Evolutionary conservation across 2,113 vertebrate species (phyloP).

Genomic region (Chaetura pelagica): DNA sequence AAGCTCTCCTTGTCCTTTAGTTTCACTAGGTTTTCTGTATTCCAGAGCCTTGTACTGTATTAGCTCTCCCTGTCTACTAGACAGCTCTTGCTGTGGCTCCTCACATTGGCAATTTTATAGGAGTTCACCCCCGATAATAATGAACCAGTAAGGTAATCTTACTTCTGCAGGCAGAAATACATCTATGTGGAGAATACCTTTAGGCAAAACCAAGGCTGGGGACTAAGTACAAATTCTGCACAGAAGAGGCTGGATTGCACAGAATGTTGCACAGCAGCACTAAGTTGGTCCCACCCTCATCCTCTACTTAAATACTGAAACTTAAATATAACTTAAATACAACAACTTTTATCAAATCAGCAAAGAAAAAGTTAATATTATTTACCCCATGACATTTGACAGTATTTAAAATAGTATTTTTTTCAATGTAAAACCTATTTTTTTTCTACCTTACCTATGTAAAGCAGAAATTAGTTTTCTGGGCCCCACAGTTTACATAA

Average conservation of each 20-base stretch:
- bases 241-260: rapidly evolving
- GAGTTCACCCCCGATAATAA: background rate
- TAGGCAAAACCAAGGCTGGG: background rate
- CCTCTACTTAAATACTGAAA: background rate
- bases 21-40: background rate
- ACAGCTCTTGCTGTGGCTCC: background rate
- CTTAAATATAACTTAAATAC: no score
- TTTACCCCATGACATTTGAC: background rate
- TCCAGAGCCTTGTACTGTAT: background rate
- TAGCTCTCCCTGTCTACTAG: background rate
- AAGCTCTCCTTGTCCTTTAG: conserved; percentile 16
- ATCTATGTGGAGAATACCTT: background rate
- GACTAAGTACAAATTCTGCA: background rate
- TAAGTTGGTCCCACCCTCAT: background rate
- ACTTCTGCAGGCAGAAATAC: background rate
- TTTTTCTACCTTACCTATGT: rapidly evolving
- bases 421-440: background rate
- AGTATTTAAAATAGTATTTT: background rate
- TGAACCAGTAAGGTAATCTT: background rate
- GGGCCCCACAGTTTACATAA: background rate
- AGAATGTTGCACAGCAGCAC: background rate
- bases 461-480: background rate
- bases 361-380: background rate
- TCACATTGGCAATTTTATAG: background rate
- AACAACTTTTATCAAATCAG: background rate